These are phyloP conservation scores for Dryomyza anilis DNA, from an alignment of 2,888 invertebrate genomes.

Conservation along the genomic window DNA sequence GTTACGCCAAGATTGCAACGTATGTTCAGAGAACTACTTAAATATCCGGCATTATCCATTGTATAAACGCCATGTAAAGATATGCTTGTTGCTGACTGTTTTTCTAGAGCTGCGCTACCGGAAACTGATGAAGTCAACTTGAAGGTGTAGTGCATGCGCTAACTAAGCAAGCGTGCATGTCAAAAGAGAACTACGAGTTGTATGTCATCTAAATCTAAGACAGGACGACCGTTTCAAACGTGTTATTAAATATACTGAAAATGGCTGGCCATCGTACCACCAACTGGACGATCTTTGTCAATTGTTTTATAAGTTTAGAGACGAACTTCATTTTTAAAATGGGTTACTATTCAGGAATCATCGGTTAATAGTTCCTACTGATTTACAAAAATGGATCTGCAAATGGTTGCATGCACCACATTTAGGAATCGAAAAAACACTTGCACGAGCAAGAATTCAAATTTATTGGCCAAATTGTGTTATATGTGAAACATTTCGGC, in stretches of 20 bases:
- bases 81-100: constrained; percentile 31
- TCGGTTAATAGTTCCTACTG: constrained; percentile 23
- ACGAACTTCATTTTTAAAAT: too few species aligned
- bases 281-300: constrained; percentile 22
- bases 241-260: too few species aligned
- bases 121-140: too few species aligned
- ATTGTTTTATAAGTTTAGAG: constrained; percentile 18
- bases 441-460: constrained; percentile 12
- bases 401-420: too few species aligned
- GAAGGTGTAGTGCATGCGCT: too few species aligned
- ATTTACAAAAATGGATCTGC: constrained; percentile 16
- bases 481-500: too few species aligned
- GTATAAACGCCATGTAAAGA: constrained; percentile 39
- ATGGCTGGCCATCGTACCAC: constrained; percentile 29
- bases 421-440: constrained; percentile 27
- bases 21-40: too few species aligned
- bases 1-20: constrained; percentile 43
- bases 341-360: too few species aligned
- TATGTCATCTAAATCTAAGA: constrained; percentile 6
- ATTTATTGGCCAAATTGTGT: constrained; percentile 27
- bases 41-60: too few species aligned
- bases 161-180: too few species aligned
- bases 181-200: constrained; percentile 26
- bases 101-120: constrained; percentile 32
- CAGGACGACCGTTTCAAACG: too few species aligned